Evolutionary conservation across 1,140 invertebrate species (phyloP), one percentile per base, ranked within the genome.

Genomic region (Maniola jurtina): DNA sequence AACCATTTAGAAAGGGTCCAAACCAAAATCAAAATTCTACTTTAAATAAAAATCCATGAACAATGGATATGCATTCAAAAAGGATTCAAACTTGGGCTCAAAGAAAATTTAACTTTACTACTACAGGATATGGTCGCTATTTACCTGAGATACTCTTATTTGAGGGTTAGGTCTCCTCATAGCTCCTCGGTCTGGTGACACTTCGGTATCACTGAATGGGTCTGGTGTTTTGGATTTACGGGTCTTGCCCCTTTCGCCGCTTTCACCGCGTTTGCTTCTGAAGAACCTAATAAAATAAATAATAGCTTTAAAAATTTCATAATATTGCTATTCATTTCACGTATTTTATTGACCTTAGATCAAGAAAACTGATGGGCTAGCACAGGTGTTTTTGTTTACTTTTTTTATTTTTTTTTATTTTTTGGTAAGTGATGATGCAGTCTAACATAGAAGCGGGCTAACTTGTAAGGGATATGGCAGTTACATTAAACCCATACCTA

Each of bases 231-330:
- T 95, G 0, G 93, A 92, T 80, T 96, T 95, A 10, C 76, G 91
- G 64, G 76, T 92, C 60, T 93, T 94, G 0, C 82, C 72, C 10
- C 93, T 81, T 54, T 95, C 94, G 10, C 92, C 91, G 66, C 93
- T 94, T 50, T 93, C 92, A 11, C 93, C 93, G 55, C 94, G 92
- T 86, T 96, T 96, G 63, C 95, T 93, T 34, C 95, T 94, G 87
- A 97, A 97, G 84, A 97, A 96, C 81, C 96, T 96, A 70, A 6
- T 77, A 62, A n/a, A n/a, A n/a, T n/a, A n/a, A n/a, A n/a, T n/a
- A n/a, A n/a, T n/a, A n/a, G n/a, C n/a, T n/a, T n/a, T n/a, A n/a
- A 58, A 42, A 48, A 40, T 67, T 40, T 10, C 57, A 63, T 40
- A 61, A 63, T 40, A 61, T 54, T 68, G 3, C 64, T 50, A 50